These are phyloP conservation scores for Molorchus minor DNA, from an alignment of 2,888 invertebrate genomes.

Conservation along the genomic window DNA sequence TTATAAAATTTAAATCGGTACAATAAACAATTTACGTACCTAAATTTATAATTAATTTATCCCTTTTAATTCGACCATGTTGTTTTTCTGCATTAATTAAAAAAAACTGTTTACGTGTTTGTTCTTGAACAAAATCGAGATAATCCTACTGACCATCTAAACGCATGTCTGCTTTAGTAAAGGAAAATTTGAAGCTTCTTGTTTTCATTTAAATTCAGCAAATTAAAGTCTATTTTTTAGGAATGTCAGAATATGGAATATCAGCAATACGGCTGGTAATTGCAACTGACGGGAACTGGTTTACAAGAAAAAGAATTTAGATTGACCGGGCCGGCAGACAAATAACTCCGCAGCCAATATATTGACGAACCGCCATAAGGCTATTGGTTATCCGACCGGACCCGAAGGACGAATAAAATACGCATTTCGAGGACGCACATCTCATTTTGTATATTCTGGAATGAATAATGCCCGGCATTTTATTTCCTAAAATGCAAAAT, in stretches of 20 bases:
- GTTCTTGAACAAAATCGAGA: too few species aligned
- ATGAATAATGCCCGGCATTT: conserved; percentile 21
- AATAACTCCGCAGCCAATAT: background rate
- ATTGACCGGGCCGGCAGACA: background rate
- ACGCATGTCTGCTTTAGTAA: too few species aligned
- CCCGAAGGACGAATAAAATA: conserved; percentile 1
- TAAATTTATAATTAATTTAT: conserved; percentile 21
- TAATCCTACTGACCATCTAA: too few species aligned
- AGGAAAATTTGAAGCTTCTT: too few species aligned
- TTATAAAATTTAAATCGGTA: conserved; percentile 28
- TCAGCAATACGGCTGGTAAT: too few species aligned
- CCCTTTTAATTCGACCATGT: conserved; percentile 6
- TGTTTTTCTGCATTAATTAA: conserved; percentile 3
- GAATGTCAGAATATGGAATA: too few species aligned
- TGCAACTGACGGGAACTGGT: too few species aligned
- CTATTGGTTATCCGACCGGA: background rate
- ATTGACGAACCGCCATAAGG: background rate
- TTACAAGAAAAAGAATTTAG: background rate
- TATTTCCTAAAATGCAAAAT: conserved; percentile 37
- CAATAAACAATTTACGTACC: conserved; percentile 21
- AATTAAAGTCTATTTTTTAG: too few species aligned
- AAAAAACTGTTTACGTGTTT: background rate
- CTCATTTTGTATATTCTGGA: conserved; percentile 25
- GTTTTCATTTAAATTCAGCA: too few species aligned
- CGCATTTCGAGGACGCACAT: conserved; percentile 2